These are phyloP conservation scores for Drosophila mettleri DNA, from an alignment of 2,888 invertebrate genomes.

Conservation along the genomic window DNA sequence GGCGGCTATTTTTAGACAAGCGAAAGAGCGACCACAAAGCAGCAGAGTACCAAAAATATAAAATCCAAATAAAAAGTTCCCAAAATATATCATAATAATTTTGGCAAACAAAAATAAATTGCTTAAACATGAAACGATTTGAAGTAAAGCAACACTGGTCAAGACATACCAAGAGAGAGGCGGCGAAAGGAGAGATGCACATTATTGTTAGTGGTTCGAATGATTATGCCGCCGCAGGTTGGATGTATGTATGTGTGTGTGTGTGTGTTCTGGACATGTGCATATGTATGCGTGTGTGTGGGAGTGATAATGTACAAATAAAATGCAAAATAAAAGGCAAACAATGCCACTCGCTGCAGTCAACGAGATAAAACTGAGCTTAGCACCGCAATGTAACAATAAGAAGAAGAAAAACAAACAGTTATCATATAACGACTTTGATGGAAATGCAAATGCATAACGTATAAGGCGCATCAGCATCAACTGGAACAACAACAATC, in stretches of 20 bases:
- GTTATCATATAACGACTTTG: conserved; percentile 36
- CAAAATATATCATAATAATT: conserved; percentile 44
- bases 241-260: conserved; percentile 10
- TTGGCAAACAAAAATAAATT: conserved; percentile 32
- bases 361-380: conserved; percentile 49
- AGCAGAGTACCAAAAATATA: conserved; percentile 39
- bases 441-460: conserved; percentile 36
- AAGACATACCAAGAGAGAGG: not conserved
- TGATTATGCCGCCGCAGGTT: conserved; percentile 58
- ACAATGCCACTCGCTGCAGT: conserved; percentile 38
- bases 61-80: conserved; percentile 34
- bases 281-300: conserved; percentile 18
- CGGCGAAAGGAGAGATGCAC: conserved; percentile 19
- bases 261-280: not conserved
- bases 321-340: conserved; percentile 42
- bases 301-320: conserved; percentile 57
- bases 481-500: conserved; percentile 7
- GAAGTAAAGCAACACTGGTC: conserved; percentile 47
- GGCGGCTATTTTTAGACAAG: conserved; percentile 56
- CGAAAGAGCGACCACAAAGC: conserved; percentile 37
- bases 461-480: conserved; percentile 13
- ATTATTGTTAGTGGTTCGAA: conserved; percentile 37
- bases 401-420: conserved; percentile 34
- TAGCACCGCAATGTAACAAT: conserved; percentile 33
- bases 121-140: conserved; percentile 22